A percentile compares a stretch with the other conserved stretches of the same genome.
phyloP scores from a whole-genome alignment of 2,113 vertebrate species.

The Triplophysa rosa region DNA sequence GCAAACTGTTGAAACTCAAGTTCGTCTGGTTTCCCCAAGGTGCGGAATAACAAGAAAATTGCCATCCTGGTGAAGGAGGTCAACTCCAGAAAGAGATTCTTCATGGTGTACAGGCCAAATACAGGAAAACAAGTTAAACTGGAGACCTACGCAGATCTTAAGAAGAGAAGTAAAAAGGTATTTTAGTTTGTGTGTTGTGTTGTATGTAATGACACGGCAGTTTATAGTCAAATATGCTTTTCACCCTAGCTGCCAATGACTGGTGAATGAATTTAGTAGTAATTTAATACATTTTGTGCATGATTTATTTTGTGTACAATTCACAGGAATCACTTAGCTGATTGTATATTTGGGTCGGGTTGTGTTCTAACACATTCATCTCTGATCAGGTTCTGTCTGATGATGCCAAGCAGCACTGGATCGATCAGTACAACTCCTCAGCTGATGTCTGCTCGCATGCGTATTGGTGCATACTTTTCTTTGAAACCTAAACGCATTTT shows the following conservation, averaged over 20 bases:
- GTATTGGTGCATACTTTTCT: conserved; percentile 81
- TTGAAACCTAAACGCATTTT: no score
- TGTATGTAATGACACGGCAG: no score
- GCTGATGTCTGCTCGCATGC: conserved; percentile 94
- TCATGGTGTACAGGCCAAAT: conserved; percentile 95
- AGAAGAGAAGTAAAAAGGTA: conserved; percentile 98
- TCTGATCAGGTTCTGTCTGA: conserved; percentile 85
- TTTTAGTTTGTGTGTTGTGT: neutral
- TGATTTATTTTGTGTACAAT: no score
- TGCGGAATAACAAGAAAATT: conserved; percentile 97
- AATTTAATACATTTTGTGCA: no score
- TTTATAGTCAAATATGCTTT: no score
- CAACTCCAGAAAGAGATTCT: conserved; percentile 93
- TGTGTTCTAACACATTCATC: neutral
- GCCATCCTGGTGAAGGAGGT: conserved; percentile 94
- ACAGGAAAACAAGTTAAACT: conserved; percentile 95
- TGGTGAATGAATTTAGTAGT: no score
- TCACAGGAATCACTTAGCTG: no score
- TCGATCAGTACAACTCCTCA: conserved; percentile 91
- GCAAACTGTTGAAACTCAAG: neutral
- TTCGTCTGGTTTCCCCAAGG: conserved; percentile 50
- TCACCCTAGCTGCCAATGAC: no score
- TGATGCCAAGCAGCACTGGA: conserved; percentile 91
- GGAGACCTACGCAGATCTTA: conserved; percentile 89
- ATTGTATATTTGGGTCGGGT: no score